Evolutionary conservation across 2,888 invertebrate genomes (phyloP).

Genomic region (Plagiodera versicolora): DNA sequence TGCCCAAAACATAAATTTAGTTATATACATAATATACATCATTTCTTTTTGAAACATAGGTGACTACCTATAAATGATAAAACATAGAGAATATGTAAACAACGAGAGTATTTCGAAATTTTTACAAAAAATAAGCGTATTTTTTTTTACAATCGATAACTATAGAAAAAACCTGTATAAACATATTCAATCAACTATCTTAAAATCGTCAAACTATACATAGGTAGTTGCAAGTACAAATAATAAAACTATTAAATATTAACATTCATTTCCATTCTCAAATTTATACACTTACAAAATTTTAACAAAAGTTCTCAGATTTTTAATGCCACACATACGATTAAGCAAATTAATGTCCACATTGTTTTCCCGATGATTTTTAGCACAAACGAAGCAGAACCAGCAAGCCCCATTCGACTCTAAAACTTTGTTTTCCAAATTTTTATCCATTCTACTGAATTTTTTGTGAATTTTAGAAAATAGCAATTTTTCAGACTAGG

Average conservation of each 20-base stretch:
- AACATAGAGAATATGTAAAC: slow-evolving; percentile 36
- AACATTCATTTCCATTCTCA: slow-evolving; percentile 22
- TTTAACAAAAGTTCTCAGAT: background rate
- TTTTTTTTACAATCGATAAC: slow-evolving; percentile 36
- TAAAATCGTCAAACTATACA: slow-evolving; percentile 25
- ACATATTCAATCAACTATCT: slow-evolving; percentile 18
- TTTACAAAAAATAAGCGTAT: slow-evolving; percentile 44
- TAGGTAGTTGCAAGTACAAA: slow-evolving; percentile 32
- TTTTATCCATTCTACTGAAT: too few relatives aligned
- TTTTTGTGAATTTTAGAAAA: too few relatives aligned
- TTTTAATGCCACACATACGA: slow-evolving; percentile 24
- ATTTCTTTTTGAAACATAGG: slow-evolving; percentile 32
- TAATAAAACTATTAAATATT: slow-evolving; percentile 26
- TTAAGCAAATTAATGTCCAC: too few relatives aligned
- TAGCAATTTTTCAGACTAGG: too few relatives aligned
- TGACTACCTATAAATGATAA: slow-evolving; percentile 31
- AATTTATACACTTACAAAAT: slow-evolving; percentile 16
- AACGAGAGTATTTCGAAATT: slow-evolving; percentile 38
- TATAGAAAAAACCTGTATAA: slow-evolving; percentile 32
- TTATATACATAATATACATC: slow-evolving; percentile 43
- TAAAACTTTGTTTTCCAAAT: too few relatives aligned
- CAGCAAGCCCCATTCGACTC: too few relatives aligned
- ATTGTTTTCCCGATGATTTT: too few relatives aligned
- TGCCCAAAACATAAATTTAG: slow-evolving; percentile 45
- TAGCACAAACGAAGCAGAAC: too few relatives aligned